Percentiles rank a stretch among this genome's conserved stretches.
phyloP scores from a whole-genome alignment of 2,113 vertebrate genomes.

The Erinaceus europaeus region DNA sequence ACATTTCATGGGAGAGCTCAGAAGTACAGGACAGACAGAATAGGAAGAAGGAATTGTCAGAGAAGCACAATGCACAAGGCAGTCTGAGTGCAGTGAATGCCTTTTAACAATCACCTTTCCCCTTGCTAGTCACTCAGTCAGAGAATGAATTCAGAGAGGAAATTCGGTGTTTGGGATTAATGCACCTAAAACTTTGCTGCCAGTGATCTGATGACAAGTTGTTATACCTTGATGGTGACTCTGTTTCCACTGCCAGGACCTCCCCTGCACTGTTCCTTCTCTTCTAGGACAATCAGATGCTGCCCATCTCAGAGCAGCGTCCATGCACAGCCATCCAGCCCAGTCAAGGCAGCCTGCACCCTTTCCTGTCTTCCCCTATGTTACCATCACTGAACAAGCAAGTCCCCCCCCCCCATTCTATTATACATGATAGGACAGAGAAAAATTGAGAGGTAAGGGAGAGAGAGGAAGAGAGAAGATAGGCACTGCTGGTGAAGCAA shows the following conservation, averaged over 20 bases:
- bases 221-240: background rate
- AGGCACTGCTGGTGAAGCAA: too few species aligned
- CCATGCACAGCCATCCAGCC: rapidly evolving
- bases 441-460: too few species aligned
- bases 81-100: background rate
- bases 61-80: slow-evolving; percentile 67
- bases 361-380: background rate
- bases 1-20: background rate
- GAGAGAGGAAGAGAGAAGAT: too few species aligned
- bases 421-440: too few species aligned
- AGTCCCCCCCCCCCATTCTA: too few species aligned
- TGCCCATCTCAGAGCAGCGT: background rate
- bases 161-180: background rate
- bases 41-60: background rate
- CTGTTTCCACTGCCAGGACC: too few species aligned
- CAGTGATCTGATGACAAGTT: background rate
- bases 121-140: background rate
- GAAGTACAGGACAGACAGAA: background rate
- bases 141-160: background rate
- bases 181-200: background rate
- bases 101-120: background rate
- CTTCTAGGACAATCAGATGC: background rate
- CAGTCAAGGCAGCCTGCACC: rapidly evolving
- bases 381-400: background rate
- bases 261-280: background rate